These are phyloP conservation scores for Pseudochaenichthys georgianus DNA, from an alignment of 2,797 vertebrate genomes.

Conservation along the genomic window DNA sequence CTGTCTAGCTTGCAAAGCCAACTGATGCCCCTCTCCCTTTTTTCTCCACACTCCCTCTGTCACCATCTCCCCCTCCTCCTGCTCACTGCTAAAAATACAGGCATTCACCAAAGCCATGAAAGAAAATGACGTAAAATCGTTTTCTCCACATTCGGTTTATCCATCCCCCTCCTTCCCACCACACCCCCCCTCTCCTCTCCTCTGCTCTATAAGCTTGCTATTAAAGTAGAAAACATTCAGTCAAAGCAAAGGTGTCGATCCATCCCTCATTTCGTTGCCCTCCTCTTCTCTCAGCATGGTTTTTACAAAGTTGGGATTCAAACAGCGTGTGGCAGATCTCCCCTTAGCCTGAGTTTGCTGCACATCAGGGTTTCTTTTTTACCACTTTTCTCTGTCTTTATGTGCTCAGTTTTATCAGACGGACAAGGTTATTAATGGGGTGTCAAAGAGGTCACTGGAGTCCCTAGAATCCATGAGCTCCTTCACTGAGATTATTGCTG, in stretches of 20 bases:
- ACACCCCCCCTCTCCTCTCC: conserved; percentile 2
- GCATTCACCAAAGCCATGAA: conserved; percentile 37
- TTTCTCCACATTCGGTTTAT: conserved; percentile 25
- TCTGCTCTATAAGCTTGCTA: conserved; percentile 20
- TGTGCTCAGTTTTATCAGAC: neutral
- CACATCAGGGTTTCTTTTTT: conserved; percentile 1
- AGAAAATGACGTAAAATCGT: conserved; percentile 31
- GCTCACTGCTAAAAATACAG: conserved; percentile 48
- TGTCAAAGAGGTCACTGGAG: neutral
- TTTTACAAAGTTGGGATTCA: conserved; percentile 26
- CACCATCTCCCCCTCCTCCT: neutral
- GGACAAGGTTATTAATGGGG: neutral
- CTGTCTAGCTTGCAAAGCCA: conserved; percentile 23
- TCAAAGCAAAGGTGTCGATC: conserved; percentile 23
- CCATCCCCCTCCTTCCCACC: neutral
- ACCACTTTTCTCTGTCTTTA: neutral
- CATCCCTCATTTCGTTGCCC: neutral
- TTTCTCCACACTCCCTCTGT: conserved; percentile 18
- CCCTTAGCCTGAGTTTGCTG: conserved; percentile 1
- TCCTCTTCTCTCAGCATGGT: conserved; percentile 6
- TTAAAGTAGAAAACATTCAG: conserved; percentile 39
- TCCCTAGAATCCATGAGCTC: neutral
- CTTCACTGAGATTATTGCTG: neutral
- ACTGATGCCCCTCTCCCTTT: conserved; percentile 11
- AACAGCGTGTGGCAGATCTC: conserved; percentile 13